A percentile compares a stretch with the other conserved stretches of the same genome.
These are phyloP conservation scores for Unio pictorum DNA, from an alignment of 2,888 invertebrate genomes.

Conservation along the genomic window DNA sequence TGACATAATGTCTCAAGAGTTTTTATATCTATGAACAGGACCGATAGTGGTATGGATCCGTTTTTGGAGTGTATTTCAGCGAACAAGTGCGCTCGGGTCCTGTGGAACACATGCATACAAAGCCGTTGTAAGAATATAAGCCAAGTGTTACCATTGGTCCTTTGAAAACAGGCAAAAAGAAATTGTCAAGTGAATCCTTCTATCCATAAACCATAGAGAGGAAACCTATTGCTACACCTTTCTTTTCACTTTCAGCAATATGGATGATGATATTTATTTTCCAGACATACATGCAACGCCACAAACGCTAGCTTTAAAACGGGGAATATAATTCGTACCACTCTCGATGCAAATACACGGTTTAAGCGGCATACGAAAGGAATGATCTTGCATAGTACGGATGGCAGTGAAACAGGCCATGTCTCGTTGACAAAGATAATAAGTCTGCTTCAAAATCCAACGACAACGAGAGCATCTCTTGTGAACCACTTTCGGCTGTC, in stretches of 20 bases:
- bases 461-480: no score
- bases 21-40: slow-evolving; percentile 1
- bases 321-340: not conserved
- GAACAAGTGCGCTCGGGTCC: not conserved
- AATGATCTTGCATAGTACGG: not conserved
- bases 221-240: slow-evolving; percentile 5
- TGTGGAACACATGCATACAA: slow-evolving; percentile 6
- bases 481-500: no score
- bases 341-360: not conserved
- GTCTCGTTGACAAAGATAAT: slow-evolving; percentile 2
- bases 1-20: not conserved
- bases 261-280: slow-evolving; percentile 1
- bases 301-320: slow-evolving; percentile 1
- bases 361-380: not conserved
- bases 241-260: not conserved
- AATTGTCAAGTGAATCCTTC: slow-evolving; percentile 4
- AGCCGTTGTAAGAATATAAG: not conserved
- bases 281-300: slow-evolving; percentile 1
- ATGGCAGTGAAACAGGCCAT: slow-evolving; percentile 1
- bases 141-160: slow-evolving; percentile 5
- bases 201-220: slow-evolving; percentile 8
- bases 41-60: not conserved
- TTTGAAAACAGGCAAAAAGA: slow-evolving; percentile 4
- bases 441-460: not conserved
- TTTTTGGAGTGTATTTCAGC: slow-evolving; percentile 3